Evolutionary conservation across 2,113 vertebrate species (phyloP).

Genomic region (Zeus faber): DNA sequence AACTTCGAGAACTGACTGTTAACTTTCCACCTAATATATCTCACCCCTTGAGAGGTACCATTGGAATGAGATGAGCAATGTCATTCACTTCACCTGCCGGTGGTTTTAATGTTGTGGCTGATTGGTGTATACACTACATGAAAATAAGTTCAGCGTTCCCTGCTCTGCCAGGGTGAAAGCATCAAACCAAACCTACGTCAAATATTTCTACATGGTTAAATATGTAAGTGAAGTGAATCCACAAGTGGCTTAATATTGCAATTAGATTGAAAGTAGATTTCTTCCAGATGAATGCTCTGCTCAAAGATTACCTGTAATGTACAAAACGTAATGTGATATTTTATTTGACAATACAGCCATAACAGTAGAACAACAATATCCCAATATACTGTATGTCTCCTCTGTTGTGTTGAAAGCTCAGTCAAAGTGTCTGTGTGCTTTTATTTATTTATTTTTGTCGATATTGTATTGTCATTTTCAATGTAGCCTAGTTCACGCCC

Average conservation of each 20-base stretch:
- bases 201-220: slow-evolving; percentile 22
- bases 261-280: slow-evolving; percentile 23
- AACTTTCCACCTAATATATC: no score
- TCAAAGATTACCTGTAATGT: slow-evolving; percentile 14
- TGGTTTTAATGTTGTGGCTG: slow-evolving; percentile 22
- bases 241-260: slow-evolving; percentile 36
- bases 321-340: slow-evolving; percentile 8
- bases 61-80: no score
- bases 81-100: no score
- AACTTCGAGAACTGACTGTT: no score
- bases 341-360: background rate
- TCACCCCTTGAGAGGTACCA: no score
- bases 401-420: background rate
- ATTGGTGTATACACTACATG: slow-evolving; percentile 18
- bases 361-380: slow-evolving; percentile 5
- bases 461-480: slow-evolving; percentile 8
- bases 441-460: background rate
- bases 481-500: background rate
- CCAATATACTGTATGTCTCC: background rate
- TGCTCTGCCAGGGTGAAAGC: slow-evolving; percentile 25
- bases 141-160: slow-evolving; percentile 20
- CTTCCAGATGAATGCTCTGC: no score
- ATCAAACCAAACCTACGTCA: slow-evolving; percentile 39
- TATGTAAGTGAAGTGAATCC: slow-evolving; percentile 27
- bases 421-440: background rate